Conservation (phyloP, 2,888 invertebrate species). For the Xylota segnis region DNA sequence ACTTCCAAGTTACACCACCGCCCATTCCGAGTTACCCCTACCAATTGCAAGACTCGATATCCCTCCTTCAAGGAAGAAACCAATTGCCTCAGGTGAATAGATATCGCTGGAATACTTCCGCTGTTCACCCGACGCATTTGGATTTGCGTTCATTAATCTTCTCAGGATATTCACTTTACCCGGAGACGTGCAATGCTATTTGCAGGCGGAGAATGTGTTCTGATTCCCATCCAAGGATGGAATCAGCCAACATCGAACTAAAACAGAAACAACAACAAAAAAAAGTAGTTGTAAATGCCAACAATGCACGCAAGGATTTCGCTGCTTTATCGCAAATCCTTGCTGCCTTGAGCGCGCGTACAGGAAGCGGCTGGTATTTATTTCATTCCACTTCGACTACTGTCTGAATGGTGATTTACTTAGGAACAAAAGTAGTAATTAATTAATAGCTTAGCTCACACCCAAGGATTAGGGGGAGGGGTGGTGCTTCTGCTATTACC, state of each 20-base stretch:
- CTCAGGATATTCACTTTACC: constrained; percentile 58
- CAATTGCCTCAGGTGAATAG: background rate
- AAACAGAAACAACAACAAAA: constrained; percentile 10
- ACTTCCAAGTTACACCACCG: constrained; percentile 18
- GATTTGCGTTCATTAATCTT: constrained; percentile 72
- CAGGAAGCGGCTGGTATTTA: constrained; percentile 61
- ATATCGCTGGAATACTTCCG: constrained; percentile 14
- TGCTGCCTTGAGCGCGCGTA: constrained; percentile 18
- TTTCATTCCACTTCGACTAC: constrained; percentile 43
- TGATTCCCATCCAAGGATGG: constrained; percentile 49
- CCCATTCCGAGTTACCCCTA: background rate
- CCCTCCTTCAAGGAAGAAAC: background rate
- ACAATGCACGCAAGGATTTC: constrained; percentile 71
- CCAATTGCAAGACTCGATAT: background rate
- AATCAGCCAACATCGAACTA: background rate
- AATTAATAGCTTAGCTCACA: constrained; percentile 74
- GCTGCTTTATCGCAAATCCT: constrained; percentile 64
- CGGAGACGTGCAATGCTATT: constrained; percentile 60
- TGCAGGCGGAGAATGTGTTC: constrained; percentile 65
- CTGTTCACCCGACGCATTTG: background rate
- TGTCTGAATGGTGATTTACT: constrained; percentile 72
- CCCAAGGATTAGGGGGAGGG: background rate
- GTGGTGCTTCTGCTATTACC: constrained; percentile 22
- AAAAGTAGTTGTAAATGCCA: constrained; percentile 57
- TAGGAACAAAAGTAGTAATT: constrained; percentile 69